These are phyloP conservation scores for Drosophila glabriapex DNA, from an alignment of 2,888 invertebrate species.

Conservation along the genomic window DNA sequence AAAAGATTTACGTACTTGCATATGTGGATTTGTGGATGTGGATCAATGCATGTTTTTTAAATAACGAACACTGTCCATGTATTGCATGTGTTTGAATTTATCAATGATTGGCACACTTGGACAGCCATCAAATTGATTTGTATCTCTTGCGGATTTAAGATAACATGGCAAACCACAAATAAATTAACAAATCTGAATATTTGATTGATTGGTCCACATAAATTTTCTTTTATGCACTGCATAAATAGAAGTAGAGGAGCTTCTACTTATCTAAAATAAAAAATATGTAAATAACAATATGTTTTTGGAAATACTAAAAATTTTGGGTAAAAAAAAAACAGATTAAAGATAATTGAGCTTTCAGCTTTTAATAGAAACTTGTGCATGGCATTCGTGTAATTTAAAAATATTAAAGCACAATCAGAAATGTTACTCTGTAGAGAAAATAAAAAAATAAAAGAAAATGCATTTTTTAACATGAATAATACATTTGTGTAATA, in stretches of 20 bases:
- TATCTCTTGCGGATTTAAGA: constrained; percentile 3
- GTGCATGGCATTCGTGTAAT: neutral
- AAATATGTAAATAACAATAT: neutral
- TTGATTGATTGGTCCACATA: neutral
- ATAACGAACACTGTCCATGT: constrained; percentile 4
- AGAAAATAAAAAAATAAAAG: neutral
- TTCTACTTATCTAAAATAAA: neutral
- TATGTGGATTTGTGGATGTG: neutral
- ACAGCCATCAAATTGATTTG: constrained; percentile 15
- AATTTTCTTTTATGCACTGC: neutral
- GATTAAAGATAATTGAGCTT: neutral
- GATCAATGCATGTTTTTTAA: constrained; percentile 6
- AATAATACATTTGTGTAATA: neutral
- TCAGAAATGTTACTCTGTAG: neutral
- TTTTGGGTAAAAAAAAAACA: neutral
- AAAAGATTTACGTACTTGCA: neutral
- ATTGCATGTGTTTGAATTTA: constrained; percentile 5
- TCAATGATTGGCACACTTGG: constrained; percentile 1
- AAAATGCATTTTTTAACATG: neutral
- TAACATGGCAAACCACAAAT: constrained; percentile 20
- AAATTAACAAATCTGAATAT: constrained; percentile 17
- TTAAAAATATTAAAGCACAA: neutral
- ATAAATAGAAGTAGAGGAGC: neutral
- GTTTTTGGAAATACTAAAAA: neutral
- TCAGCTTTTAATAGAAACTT: neutral